Evolutionary conservation across 2,797 vertebrate genomes (phyloP), one percentile per base, ranked within the genome.

Genomic region (Xyrichtys novacula): DNA sequence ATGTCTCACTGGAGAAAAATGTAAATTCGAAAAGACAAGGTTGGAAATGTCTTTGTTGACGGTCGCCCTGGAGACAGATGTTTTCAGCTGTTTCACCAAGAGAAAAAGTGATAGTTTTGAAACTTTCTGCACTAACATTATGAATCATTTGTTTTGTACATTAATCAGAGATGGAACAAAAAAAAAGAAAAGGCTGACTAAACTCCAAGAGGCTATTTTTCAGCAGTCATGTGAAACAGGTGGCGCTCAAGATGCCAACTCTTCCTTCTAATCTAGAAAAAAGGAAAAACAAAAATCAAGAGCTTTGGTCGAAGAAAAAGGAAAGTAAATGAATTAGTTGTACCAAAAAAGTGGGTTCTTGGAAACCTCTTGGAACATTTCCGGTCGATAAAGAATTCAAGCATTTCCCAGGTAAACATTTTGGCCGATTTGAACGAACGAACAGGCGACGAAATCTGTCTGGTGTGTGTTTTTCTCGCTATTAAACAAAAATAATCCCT

Each of bases 401-500:
- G 93, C 90, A 93, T 94, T 92, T 91, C 77, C 93, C 93, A 94
- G 92, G 91, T 91, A 87, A 85, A 86, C 82, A 74, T 85, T 82
- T 85, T 80, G 83, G 80, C 71, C 26, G 52, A 76, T 74, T 66
- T 15, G 69, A 74, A 53, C 39, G 63, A 78, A 69, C 53, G 62
- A 2, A 71, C 49, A 78, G 66, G 64, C 49, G 68, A 79, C 25
- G 50, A 76, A 63, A 69, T 44, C 36, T 54, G 53, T 49, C 43
- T 32, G 46, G 19, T 28, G 61, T 57, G 64, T 54, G n/a, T n/a
- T n/a, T 36, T 29, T 80, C 56, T 58, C 40, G 59, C 36, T 48
- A 12, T 62, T 54, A 44, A 64, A 64, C 57, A 46, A 20, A 5
- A 38, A 69, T 54, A 71, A 74, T 56, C 69, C 25, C 55, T 5